Evolutionary conservation across 2,797 vertebrate species (phyloP).

Genomic region (Myotis pilosus): DNA sequence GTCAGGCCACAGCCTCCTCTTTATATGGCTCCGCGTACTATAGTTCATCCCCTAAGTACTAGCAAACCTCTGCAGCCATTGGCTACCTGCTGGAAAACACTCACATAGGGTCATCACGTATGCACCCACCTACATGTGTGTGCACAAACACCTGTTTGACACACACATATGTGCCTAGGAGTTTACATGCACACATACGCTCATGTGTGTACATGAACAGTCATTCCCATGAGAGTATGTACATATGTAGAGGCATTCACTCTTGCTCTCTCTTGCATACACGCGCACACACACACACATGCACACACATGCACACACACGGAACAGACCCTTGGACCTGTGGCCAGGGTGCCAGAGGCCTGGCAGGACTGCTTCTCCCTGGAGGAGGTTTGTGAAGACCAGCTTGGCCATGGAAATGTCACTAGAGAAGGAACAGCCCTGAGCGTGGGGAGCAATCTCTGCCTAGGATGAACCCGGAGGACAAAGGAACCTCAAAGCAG

Average conservation of each 20-base stretch:
- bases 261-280: background rate
- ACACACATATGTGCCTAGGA: background rate
- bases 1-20: background rate
- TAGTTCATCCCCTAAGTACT: background rate
- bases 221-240: background rate
- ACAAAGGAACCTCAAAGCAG: background rate
- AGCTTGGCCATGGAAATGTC: background rate
- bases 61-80: background rate
- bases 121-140: background rate
- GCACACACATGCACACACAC: background rate
- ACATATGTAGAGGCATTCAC: background rate
- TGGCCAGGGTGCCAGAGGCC: background rate
- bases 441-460: background rate
- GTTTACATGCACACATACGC: background rate
- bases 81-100: background rate
- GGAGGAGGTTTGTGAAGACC: background rate
- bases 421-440: background rate
- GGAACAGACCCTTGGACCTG: background rate
- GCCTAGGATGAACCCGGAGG: background rate
- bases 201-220: background rate
- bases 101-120: background rate
- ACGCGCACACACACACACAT: too few relatives aligned
- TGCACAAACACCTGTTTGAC: background rate
- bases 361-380: background rate
- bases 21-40: rapidly evolving